Percentiles rank a stretch among this genome's conserved stretches.
Evolutionary conservation across 2,113 vertebrate species (phyloP).

Genomic region (Grammomys dolichurus): DNA sequence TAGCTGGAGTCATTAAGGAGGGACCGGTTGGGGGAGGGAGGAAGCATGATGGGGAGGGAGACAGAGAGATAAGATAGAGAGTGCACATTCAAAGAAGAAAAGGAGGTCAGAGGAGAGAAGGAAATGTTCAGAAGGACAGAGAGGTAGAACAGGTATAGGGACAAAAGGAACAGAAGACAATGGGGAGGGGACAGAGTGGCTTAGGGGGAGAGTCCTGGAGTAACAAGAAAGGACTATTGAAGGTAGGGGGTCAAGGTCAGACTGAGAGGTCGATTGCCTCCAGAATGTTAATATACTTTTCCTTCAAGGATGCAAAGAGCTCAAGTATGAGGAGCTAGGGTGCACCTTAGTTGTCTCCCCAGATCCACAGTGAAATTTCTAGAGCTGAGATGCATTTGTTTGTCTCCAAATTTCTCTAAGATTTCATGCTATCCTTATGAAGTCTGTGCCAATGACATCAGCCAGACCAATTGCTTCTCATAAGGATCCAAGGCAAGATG

Average conservation of each 20-base stretch:
- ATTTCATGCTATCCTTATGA: background rate
- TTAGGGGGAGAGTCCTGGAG: background rate
- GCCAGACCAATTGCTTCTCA: background rate
- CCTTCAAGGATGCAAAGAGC: background rate
- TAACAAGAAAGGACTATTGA: background rate
- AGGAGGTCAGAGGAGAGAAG: too few relatives aligned
- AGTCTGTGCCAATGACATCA: background rate
- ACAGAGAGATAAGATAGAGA: background rate
- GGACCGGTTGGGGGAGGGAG: background rate
- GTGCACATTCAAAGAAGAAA: background rate
- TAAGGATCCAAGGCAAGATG: background rate
- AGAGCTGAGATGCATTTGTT: background rate
- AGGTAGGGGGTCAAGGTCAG: background rate
- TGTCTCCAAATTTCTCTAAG: background rate
- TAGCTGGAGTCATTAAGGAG: slow-evolving; percentile 41
- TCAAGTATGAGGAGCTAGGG: background rate
- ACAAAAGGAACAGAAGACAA: too few relatives aligned
- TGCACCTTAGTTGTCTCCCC: background rate
- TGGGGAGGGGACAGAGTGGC: accelerated
- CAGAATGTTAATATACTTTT: background rate
- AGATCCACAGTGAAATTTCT: background rate
- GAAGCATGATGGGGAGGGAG: background rate
- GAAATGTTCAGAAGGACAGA: too few relatives aligned
- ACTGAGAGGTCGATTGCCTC: accelerated
- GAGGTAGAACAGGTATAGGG: background rate